Percentiles rank a stretch among this genome's conserved stretches.
Conservation (phyloP, 2,797 vertebrate genomes). For the Rhynchotus rufescens region DNA sequence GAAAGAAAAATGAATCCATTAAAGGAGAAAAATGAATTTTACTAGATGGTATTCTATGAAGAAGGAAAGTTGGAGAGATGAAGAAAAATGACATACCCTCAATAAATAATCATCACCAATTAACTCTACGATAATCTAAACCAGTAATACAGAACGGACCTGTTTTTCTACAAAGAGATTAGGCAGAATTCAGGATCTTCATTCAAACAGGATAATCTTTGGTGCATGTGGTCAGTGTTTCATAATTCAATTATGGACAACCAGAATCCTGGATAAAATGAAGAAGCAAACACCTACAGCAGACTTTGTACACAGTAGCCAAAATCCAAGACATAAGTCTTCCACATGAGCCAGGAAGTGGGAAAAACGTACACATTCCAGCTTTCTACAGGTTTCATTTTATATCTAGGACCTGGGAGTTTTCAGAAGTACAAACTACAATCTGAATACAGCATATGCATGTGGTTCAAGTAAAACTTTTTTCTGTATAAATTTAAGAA, state of each 20-base stretch:
- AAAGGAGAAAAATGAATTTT: slow-evolving; percentile 23
- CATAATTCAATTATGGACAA: background rate
- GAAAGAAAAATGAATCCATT: slow-evolving; percentile 46
- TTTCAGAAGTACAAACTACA: background rate
- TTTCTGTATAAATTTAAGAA: background rate
- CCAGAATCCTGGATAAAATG: background rate
- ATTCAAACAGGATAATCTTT: background rate
- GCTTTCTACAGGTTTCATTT: background rate
- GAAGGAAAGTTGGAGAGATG: fast-evolving
- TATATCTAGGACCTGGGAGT: background rate
- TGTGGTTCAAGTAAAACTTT: background rate
- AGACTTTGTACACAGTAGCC: background rate
- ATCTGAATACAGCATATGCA: background rate
- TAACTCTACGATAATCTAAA: background rate
- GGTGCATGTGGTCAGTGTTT: fast-evolving
- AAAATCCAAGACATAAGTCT: background rate
- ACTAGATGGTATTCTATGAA: background rate
- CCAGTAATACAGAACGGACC: background rate
- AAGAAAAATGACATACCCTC: background rate
- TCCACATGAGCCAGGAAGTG: background rate
- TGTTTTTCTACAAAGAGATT: background rate
- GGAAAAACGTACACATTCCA: background rate
- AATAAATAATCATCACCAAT: background rate
- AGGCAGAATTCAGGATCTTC: background rate
- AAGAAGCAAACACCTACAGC: background rate